Conservation (phyloP, 2,113 vertebrate species). For the Epinephelus moara region DNA sequence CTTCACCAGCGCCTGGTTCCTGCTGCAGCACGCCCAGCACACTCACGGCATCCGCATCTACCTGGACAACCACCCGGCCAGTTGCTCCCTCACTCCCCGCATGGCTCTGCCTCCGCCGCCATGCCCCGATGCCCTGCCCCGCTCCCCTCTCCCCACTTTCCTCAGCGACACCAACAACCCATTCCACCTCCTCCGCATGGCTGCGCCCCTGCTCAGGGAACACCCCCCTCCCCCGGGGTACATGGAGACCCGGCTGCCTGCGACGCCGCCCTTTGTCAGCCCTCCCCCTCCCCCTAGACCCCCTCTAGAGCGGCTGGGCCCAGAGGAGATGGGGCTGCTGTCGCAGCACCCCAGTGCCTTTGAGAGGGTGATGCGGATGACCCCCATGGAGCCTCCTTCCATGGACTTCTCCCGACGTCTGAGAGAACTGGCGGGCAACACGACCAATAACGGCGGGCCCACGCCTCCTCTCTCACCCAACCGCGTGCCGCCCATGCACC, state of each 20-base stretch:
- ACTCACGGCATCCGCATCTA: conserved; percentile 99
- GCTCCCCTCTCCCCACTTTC: conserved; percentile 96
- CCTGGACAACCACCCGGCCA: conserved; percentile 95
- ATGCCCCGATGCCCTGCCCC: conserved; percentile 92
- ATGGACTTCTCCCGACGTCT: conserved; percentile 99
- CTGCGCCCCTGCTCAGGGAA: conserved; percentile 95
- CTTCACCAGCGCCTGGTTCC: conserved; percentile 99
- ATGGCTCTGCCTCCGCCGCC: conserved; percentile 96
- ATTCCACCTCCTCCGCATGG: conserved; percentile 97
- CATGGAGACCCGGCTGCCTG: conserved; percentile 94
- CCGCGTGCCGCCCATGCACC: conserved; percentile 97
- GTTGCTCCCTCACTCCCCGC: conserved; percentile 95
- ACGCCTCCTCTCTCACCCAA: conserved; percentile 97
- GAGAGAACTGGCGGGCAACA: conserved; percentile 96
- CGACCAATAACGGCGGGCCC: conserved; percentile 88
- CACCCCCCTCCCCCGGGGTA: conserved; percentile 90
- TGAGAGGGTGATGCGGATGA: conserved; percentile 99
- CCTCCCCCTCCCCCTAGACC: conserved; percentile 95
- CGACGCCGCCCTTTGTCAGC: conserved; percentile 95
- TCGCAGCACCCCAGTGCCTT: conserved; percentile 99
- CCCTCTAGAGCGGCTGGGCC: conserved; percentile 93
- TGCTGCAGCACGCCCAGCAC: conserved; percentile 99
- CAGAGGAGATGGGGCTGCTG: conserved; percentile 99
- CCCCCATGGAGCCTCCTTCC: conserved; percentile 95
- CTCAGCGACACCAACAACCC: conserved; percentile 96